These are phyloP conservation scores for Drosophila carrolli DNA, from an alignment of 1,140 invertebrate species.

Conservation along the genomic window DNA sequence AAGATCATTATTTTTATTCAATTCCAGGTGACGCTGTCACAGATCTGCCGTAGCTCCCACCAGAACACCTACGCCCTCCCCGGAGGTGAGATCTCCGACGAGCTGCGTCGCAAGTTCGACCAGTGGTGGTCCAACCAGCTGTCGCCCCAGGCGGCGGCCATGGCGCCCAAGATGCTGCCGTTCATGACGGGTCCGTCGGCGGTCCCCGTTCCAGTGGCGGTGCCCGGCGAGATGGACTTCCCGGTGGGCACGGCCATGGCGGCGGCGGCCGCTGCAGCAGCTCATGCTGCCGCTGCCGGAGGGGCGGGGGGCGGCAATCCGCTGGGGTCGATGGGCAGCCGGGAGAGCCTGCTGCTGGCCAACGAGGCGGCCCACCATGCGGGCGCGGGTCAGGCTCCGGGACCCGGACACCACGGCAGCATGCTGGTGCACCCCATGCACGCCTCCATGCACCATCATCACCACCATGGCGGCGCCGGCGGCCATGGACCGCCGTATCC, in stretches of 20 bases:
- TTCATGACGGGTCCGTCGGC: slow-evolving; percentile 75
- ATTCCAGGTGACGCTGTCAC: slow-evolving; percentile 90
- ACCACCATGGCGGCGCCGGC: slow-evolving; percentile 87
- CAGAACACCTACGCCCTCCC: slow-evolving; percentile 85
- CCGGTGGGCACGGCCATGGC: slow-evolving; percentile 84
- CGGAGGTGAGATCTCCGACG: slow-evolving; percentile 90
- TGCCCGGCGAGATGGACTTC: slow-evolving; percentile 83
- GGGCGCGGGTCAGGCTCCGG: slow-evolving; percentile 50
- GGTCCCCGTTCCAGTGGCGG: slow-evolving; percentile 60
- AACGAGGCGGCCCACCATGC: slow-evolving; percentile 65
- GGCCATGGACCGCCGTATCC: slow-evolving; percentile 88
- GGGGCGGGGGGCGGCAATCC: slow-evolving; percentile 85
- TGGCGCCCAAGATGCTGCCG: slow-evolving; percentile 84
- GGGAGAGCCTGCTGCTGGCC: slow-evolving; percentile 71
- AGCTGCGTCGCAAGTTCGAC: slow-evolving; percentile 91
- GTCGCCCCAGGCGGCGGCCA: slow-evolving; percentile 85
- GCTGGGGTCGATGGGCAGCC: slow-evolving; percentile 80
- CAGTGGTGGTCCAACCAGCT: slow-evolving; percentile 90
- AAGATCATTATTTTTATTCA: background rate
- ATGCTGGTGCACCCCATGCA: slow-evolving; percentile 88
- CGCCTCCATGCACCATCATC: slow-evolving; percentile 86
- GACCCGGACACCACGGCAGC: slow-evolving; percentile 56
- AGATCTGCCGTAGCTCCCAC: slow-evolving; percentile 89
- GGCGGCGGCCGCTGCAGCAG: slow-evolving; percentile 75
- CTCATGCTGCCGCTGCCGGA: slow-evolving; percentile 86